phyloP scores from a whole-genome alignment of 1,140 invertebrate genomes.

The Pseudachorutes palmiensis region DNA sequence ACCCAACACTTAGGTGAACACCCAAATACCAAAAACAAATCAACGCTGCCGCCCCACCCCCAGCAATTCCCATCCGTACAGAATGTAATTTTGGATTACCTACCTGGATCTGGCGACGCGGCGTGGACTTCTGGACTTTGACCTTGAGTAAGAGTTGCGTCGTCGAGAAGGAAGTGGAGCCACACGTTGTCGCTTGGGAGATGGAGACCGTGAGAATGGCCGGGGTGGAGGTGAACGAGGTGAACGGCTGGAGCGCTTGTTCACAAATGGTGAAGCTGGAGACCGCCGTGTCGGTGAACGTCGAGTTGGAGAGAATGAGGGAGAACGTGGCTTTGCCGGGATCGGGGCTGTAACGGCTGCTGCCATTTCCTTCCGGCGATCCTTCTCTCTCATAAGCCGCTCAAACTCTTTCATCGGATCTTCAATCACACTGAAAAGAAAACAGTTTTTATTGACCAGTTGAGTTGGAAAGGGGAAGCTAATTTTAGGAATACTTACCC shows the following conservation, averaged over 20 bases:
- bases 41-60: neutral
- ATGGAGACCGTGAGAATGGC: slow-evolving; percentile 38
- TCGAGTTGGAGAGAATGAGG: slow-evolving; percentile 35
- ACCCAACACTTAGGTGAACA: too few relatives aligned
- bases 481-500: neutral
- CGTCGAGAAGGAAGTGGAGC: slow-evolving; percentile 21
- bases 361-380: slow-evolving; percentile 51
- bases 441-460: too few relatives aligned
- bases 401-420: slow-evolving; percentile 78
- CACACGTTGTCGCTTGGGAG: slow-evolving; percentile 31
- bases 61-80: too few relatives aligned
- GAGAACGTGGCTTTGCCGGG: slow-evolving; percentile 23
- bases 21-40: too few relatives aligned
- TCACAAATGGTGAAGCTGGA: slow-evolving; percentile 37
- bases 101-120: slow-evolving; percentile 33
- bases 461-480: neutral
- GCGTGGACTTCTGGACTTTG: slow-evolving; percentile 39
- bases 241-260: slow-evolving; percentile 39
- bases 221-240: too few relatives aligned
- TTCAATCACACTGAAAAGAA: slow-evolving; percentile 56
- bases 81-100: neutral
- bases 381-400: slow-evolving; percentile 72
- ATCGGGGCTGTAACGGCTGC: slow-evolving; percentile 26
- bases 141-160: slow-evolving; percentile 40
- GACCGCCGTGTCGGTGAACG: too few relatives aligned